Conservation (phyloP, 2,888 invertebrate species). For the Bellardia bayeri region DNA sequence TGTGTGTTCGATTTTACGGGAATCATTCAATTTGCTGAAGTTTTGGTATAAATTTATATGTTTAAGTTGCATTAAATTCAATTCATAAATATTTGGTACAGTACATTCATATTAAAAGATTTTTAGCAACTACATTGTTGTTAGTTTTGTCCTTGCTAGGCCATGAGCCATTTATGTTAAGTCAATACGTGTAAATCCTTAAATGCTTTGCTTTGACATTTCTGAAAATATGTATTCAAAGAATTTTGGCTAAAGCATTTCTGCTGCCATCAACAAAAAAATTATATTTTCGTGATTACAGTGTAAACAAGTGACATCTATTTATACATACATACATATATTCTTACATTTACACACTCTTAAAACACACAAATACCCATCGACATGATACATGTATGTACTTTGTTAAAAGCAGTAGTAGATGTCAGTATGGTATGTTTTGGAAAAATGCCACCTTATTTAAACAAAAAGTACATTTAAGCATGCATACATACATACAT, state of each 20-base stretch:
- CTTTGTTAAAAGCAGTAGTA: background rate
- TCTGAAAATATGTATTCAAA: constrained; percentile 11
- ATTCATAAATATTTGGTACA: no score
- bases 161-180: background rate
- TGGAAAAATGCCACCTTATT: constrained; percentile 27
- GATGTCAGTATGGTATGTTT: constrained; percentile 27
- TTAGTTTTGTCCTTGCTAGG: no score
- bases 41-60: no score
- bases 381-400: background rate
- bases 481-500: background rate
- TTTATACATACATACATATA: background rate
- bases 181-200: constrained; percentile 22
- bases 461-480: background rate
- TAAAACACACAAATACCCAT: background rate
- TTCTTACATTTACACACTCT: background rate
- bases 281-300: constrained; percentile 3
- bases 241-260: constrained; percentile 22
- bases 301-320: constrained; percentile 11
- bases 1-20: no score
- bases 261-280: background rate
- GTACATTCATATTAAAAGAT: no score
- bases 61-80: no score
- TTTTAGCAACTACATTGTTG: no score
- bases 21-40: no score
- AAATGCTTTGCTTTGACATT: constrained; percentile 26